Conservation (phyloP, 2,888 invertebrate genomes). For the Tenthredo notha region DNA sequence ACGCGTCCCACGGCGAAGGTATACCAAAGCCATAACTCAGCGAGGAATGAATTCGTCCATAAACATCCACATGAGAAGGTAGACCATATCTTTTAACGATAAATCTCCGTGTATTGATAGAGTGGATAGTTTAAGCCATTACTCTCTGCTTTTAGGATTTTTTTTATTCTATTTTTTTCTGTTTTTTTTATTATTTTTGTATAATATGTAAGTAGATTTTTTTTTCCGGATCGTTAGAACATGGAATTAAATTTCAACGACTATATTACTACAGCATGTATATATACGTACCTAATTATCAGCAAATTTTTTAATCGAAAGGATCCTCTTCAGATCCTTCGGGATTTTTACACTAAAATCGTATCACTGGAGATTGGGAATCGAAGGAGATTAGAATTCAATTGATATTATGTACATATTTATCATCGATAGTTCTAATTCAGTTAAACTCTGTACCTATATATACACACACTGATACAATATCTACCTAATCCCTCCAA, state of each 20-base stretch:
- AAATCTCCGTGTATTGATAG: conserved; percentile 32
- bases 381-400: neutral
- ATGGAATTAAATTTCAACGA: neutral
- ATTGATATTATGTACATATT: neutral
- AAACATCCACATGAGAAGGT: neutral
- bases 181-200: neutral
- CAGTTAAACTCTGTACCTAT: neutral
- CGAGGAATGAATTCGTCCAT: conserved; percentile 23
- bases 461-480: neutral
- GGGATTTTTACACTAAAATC: neutral
- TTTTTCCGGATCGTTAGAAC: neutral
- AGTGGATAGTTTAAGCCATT: conserved; percentile 1
- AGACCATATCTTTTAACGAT: neutral
- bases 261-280: neutral
- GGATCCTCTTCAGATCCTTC: too few species aligned
- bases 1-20: conserved; percentile 23
- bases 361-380: neutral
- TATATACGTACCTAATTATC: too few species aligned
- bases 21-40: conserved; percentile 33
- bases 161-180: neutral
- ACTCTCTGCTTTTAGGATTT: neutral
- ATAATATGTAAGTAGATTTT: neutral
- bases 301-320: too few species aligned
- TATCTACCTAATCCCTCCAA: neutral
- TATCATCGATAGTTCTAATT: neutral